These are phyloP conservation scores for Semaprochilodus insignis DNA, from an alignment of 2,797 vertebrate species.

Conservation along the genomic window DNA sequence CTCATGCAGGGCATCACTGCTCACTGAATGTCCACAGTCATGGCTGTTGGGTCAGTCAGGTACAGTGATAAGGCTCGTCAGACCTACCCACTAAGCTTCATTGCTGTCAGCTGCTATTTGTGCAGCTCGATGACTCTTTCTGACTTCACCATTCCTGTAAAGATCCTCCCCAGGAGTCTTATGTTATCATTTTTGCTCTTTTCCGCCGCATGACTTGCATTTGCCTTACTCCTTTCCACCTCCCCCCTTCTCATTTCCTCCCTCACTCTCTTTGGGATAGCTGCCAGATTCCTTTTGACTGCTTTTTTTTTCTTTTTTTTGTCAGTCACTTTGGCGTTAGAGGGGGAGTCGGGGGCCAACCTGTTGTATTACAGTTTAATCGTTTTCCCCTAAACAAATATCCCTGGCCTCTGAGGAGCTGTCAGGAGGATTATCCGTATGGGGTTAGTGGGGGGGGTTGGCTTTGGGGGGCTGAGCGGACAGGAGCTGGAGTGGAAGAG, in stretches of 20 bases:
- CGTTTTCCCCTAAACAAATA: conserved; percentile 59
- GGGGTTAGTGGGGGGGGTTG: not conserved
- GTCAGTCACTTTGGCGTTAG: conserved; percentile 43
- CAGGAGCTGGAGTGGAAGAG: not conserved
- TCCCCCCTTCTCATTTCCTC: not conserved
- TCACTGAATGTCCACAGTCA: too few species aligned
- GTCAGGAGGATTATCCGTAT: conserved; percentile 52
- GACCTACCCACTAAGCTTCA: too few species aligned
- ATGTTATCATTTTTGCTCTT: too few species aligned
- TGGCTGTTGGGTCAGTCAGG: too few species aligned
- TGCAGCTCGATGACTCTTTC: too few species aligned
- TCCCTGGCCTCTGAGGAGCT: conserved; percentile 42
- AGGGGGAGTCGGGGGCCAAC: conserved; percentile 33
- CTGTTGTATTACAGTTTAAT: conserved; percentile 58
- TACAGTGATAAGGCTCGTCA: too few species aligned
- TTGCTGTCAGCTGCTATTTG: too few species aligned
- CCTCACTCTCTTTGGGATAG: conserved; percentile 19
- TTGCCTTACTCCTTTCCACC: too few species aligned
- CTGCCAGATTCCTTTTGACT: conserved; percentile 48
- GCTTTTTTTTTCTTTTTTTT: conserved; percentile 39
- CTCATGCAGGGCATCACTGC: too few species aligned
- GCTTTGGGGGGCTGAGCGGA: conserved; percentile 5
- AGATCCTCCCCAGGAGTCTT: too few species aligned
- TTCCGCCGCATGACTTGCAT: too few species aligned
- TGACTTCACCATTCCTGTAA: too few species aligned